A percentile compares a stretch with the other conserved stretches of the same genome.
Conservation (phyloP, 2,113 vertebrate genomes). For the Saimiri boliviensis region DNA sequence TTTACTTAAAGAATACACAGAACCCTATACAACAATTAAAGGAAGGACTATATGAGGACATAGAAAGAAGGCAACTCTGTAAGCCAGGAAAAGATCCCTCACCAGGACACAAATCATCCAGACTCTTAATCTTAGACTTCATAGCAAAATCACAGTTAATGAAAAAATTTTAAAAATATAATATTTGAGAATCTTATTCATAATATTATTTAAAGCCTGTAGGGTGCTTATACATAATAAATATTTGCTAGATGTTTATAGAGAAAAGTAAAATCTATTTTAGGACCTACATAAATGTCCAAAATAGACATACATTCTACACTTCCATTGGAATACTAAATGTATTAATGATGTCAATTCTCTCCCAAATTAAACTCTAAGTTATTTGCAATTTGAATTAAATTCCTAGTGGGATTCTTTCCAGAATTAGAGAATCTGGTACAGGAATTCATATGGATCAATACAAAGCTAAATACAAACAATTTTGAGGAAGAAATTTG, state of each 20-base stretch:
- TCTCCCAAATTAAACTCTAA: background rate
- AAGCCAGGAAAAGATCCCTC: background rate
- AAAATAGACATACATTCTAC: background rate
- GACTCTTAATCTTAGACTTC: background rate
- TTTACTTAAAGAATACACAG: background rate
- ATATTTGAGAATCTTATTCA: background rate
- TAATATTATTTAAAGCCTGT: background rate
- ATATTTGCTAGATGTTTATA: background rate
- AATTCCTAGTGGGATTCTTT: background rate
- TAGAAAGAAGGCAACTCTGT: background rate
- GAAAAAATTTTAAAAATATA: background rate
- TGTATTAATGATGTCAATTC: background rate
- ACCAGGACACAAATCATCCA: background rate
- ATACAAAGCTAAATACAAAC: background rate
- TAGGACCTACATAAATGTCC: background rate
- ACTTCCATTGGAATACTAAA: background rate
- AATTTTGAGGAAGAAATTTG: conserved; percentile 11
- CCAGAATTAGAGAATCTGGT: background rate
- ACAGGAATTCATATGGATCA: background rate
- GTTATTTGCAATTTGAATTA: background rate
- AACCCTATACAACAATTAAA: background rate
- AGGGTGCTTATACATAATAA: background rate
- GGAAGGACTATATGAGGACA: background rate
- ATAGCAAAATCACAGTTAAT: background rate
- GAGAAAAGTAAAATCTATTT: background rate